Evolutionary conservation across 2,888 invertebrate species (phyloP), one percentile per base, ranked within the genome.

Genomic region (Trachelus stipa): DNA sequence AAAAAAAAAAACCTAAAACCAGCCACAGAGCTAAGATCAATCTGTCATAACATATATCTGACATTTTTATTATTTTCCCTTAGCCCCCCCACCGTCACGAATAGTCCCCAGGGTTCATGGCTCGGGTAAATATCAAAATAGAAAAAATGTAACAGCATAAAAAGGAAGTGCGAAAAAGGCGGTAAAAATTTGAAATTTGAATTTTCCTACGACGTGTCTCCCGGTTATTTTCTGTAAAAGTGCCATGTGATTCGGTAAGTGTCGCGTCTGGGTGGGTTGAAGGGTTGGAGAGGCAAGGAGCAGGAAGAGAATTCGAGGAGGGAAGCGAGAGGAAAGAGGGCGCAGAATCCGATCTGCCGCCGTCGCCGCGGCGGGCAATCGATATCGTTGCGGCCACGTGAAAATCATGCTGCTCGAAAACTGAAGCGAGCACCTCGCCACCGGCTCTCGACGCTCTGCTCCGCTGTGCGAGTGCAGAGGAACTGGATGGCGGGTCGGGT

Each of bases 331-430:
- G 77, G 76, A 78, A 82, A 81, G 80, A 85, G 83, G 83, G 87
- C 88, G 88, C 87, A 89, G 88, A 88, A 88, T 88, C 88, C 86
- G 84, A 86, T 86, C 85, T 80, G 82, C 78, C 79, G 82, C 76
- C 81, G 82, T 77, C 79, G 82, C 76, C 81, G 76, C 73, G 76
- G 79, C 80, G 80, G 81, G 82, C 79, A 84, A 88, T 89, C 88
- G 87, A 89, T 87, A 87, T 84, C 83, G 81, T 81, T 80, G 83
- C 82, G 83, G 85, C 87, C 88, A 89, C 88, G 89, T 89, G 89
- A 89, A 87, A 88, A 87, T 87, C 88, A 88, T 83, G 88, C 87
- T 82, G 86, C 81, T 82, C 81, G 76, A 73, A 73, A 71, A 71
- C 31, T 31, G 31, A 31, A 31, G 71, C 15, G 71, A 33, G 31